Base-by-base conservation (phyloP, 2,113 vertebrate genomes). In the Cettia cetti region DNA sequence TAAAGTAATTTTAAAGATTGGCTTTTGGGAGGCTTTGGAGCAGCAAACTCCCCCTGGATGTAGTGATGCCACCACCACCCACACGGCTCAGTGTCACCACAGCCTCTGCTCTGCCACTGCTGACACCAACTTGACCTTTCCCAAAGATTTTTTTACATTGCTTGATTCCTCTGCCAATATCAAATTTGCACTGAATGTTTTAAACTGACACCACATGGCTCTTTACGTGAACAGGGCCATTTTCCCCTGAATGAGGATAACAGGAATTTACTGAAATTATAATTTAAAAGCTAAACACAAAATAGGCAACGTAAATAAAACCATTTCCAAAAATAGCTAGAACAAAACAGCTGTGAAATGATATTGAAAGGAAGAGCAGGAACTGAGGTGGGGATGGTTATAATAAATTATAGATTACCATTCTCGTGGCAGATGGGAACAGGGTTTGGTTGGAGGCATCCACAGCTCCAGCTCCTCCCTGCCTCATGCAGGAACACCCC, bases 41-140 rank as follows among this genome's bases (percentile, higher is more conserved):
- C 3, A 89, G 63, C 47, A 44, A 56, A 64, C 9, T 53, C 74
- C n/a, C 24, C 27, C 53, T 20, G 27, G 14, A 2, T 61, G 33
- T 13, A 11, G 74, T 28, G 74, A 69, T 86, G 54, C 37, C 24
- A 37, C 53, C 86, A 45, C 45, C 65, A 40, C 7, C 77, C 56
- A 40, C 27, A 27, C 8, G 6, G 63, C 84, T 90, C 37, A 6
- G 39, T 52, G 6, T 77, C 54, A 60, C 91, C 88, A 37, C 92
- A 83, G 93, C 84, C 92, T 95, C 91, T 89, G 65, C 82, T 79
- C 28, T 26, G 42, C 30, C 45, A 9, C 75, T 68, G 39, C 86
- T 90, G 39, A 57, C 31, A 76, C 76, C 91, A 87, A 56, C 77
- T 0, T 19, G 45, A 53, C 39, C 68, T 94, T 90, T 95, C 60